Conservation (phyloP, 2,888 invertebrate genomes). For the Dione juno region DNA sequence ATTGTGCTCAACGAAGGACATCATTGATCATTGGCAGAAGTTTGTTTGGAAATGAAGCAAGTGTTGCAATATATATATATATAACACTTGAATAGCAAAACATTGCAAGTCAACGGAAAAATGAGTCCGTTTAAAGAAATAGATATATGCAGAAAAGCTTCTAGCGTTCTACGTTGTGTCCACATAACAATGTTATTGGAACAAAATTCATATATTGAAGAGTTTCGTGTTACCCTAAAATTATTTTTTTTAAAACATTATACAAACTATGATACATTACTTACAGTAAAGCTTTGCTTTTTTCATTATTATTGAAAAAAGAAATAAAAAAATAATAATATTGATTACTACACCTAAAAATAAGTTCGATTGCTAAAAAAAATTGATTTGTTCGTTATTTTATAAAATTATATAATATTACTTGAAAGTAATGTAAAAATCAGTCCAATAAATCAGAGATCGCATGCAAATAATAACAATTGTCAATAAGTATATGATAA, state of each 20-base stretch:
- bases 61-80: too few relatives aligned
- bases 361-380: not conserved
- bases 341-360: not conserved
- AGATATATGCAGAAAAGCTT: too few relatives aligned
- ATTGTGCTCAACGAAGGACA: too few relatives aligned
- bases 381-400: not conserved
- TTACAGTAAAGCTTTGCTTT: conserved; percentile 24
- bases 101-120: too few relatives aligned
- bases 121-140: too few relatives aligned
- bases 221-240: not conserved
- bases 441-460: conserved; percentile 71
- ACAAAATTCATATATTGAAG: not conserved
- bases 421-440: conserved; percentile 56
- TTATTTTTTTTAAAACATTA: conserved; percentile 8
- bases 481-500: conserved; percentile 46
- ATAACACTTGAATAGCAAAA: too few relatives aligned
- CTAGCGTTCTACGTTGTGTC: not conserved
- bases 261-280: conserved; percentile 21
- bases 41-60: too few relatives aligned
- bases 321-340: not conserved
- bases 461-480: conserved; percentile 48
- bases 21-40: too few relatives aligned
- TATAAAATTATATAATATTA: not conserved
- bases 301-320: conserved; percentile 18
- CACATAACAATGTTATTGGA: conserved; percentile 1